Base-by-base conservation (phyloP, 1,140 invertebrate genomes). In the Chironomus striatipennis region DNA sequence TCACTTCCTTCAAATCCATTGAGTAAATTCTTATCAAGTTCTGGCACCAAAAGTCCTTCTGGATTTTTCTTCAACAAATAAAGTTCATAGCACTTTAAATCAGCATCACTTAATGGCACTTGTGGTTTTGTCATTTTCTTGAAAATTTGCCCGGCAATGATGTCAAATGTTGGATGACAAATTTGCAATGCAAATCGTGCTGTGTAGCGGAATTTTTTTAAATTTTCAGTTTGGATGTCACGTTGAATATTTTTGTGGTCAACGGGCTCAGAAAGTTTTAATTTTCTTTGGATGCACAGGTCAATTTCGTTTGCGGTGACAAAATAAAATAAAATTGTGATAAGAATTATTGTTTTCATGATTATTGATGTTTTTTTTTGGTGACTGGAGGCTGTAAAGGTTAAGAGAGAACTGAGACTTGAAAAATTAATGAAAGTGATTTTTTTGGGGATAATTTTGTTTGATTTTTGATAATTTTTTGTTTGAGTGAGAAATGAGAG, bases 151-250 rank as follows among this genome's bases (percentile, higher is more conserved):
- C 8, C 47, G 4, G 47, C 47, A 57, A 57, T n/a, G n/a, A 57
- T 57, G n/a, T 57, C 47, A 57, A 57, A 57, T 5, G 47, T 57
- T 57, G 47, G 47, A 57, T 57, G 47, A 57, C 47, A 57, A 57
- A 57, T 57, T 57, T 57, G 47, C 47, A 57, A 57, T 57, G 47
- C 47, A n/a, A n/a, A 57, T 5, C 47, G 47, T 15, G 47, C 47
- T 57, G 47, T n/a, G 15, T 57, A 57, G 0, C 12, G 47, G n/a
- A 57, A n/a, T 15, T 57, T 57, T 15, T 10, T 15, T 5, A 57
- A 57, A 57, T 57, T n/a, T 5, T n/a, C 47, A 12, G 8, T 57
- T 4, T 57, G 47, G 4, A 57, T 10, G 5, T 57, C 12, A 57
- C 9, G 24, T 5, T 34, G 24, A 34, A 34, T 34, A 34, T 34